Evolutionary conservation across 1,140 invertebrate species (phyloP), one percentile per base, ranked within the genome.

Genomic region (Drosophila ficusphila): DNA sequence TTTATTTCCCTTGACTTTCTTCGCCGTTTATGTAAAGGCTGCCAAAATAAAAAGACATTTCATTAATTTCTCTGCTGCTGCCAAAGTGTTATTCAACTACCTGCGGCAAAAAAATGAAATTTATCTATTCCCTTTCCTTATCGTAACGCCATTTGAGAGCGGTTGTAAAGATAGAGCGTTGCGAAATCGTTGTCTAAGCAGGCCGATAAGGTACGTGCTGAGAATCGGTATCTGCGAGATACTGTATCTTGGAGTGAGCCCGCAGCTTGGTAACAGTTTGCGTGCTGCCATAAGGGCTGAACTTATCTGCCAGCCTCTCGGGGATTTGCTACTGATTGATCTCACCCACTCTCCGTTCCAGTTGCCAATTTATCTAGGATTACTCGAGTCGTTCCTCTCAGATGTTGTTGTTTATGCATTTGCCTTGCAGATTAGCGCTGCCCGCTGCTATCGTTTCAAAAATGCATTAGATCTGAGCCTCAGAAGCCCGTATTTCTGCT

Each of bases 391-490:
- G 39, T 57, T 76, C 52, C 44, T 62, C 64, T 12, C 29, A 19
- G 38, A 27, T 58, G 58, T 73, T 58, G 58, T 73, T 82, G 78
- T 77, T 79, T 79, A 52, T 79, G 76, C 76, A 86, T 67, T 57
- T 83, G 76, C 67, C 65, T 83, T 75, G 39, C 38, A 61, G 79
- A 86, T 86, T 72, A 85, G 71, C 53, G 11, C 46, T 29, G 48
- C 29, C 44, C 33, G 6, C 8, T 47, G 36, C 53, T 46, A 42
- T 53, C 71, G 62, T 70, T 67, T 74, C 61, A 74, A 58, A 69
- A 61, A 71, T 79, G 71, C 77, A 81, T 58, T 70, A 64, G 52
- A 42, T 36, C 31, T 16, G 60, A 2, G 52, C 8, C 31, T 5
- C 27, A 36, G 42, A 52, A 36, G 34, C 54, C 42, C 54, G 52